Evolutionary conservation across 2,888 invertebrate species (phyloP).

Genomic region (Cordilura impudica): DNA sequence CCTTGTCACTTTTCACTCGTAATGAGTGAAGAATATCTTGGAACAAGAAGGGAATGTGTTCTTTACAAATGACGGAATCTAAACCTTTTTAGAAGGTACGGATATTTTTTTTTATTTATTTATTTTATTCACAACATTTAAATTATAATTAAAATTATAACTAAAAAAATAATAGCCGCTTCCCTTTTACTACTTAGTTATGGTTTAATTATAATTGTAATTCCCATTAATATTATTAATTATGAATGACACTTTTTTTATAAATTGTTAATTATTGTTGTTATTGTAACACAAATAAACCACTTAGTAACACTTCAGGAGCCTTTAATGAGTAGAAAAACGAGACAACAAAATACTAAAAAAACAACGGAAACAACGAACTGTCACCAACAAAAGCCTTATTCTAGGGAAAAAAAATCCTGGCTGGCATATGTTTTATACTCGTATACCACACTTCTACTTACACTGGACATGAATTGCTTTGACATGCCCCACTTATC

Average conservation of each 20-base stretch:
- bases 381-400: conserved; percentile 20
- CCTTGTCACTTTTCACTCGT: too few species aligned
- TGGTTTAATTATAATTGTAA: conserved; percentile 27
- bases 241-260: conserved; percentile 57
- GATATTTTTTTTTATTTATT: too few species aligned
- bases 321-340: conserved; percentile 33
- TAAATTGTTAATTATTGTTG: conserved; percentile 55
- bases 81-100: too few species aligned
- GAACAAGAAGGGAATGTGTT: too few species aligned
- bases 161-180: too few species aligned
- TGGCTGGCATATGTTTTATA: conserved; percentile 32
- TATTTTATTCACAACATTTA: too few species aligned
- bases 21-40: too few species aligned
- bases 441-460: not conserved
- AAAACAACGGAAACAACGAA: conserved; percentile 28
- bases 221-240: conserved; percentile 62
- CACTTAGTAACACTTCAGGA: conserved; percentile 56
- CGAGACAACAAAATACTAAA: conserved; percentile 2
- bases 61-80: too few species aligned
- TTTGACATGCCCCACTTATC: conserved; percentile 54
- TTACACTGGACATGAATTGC: conserved; percentile 10
- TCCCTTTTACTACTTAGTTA: not conserved
- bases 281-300: conserved; percentile 48
- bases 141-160: too few species aligned
- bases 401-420: not conserved